phyloP scores from a whole-genome alignment of 2,888 invertebrate species.

The Zaprionus obscuricornis region DNA sequence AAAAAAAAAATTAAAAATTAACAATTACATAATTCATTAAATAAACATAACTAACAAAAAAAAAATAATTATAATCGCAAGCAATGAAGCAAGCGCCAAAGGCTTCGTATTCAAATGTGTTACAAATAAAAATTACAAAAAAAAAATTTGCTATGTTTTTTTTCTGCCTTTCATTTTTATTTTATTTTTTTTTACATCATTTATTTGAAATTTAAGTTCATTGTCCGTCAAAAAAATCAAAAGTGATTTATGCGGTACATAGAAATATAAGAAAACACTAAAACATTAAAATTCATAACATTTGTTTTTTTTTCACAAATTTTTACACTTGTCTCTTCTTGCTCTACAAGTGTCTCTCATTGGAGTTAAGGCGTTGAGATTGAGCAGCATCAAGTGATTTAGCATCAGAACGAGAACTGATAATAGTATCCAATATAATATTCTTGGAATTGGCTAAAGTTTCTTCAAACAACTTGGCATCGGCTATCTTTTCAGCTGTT shows the following conservation, averaged over 20 bases:
- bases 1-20: no score
- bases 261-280: constrained; percentile 24
- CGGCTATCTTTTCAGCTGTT: constrained; percentile 77
- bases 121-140: constrained; percentile 61
- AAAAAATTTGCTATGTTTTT: constrained; percentile 24
- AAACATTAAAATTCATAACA: constrained; percentile 19
- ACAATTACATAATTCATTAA: no score
- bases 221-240: neutral
- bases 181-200: constrained; percentile 3
- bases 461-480: constrained; percentile 79
- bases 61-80: constrained; percentile 35
- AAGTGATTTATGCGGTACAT: constrained; percentile 11
- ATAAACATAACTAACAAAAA: constrained; percentile 42
- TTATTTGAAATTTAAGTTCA: constrained; percentile 6
- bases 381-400: neutral
- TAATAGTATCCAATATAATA: constrained; percentile 77
- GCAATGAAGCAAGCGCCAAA: constrained; percentile 67
- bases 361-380: constrained; percentile 4
- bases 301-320: neutral
- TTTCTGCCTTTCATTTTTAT: neutral
- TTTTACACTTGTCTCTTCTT: neutral
- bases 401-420: constrained; percentile 31
- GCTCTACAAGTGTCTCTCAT: constrained; percentile 26
- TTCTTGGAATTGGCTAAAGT: constrained; percentile 79
- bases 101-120: constrained; percentile 73